Conservation (phyloP, 2,797 vertebrate genomes). For the Tadarida brasiliensis region DNA sequence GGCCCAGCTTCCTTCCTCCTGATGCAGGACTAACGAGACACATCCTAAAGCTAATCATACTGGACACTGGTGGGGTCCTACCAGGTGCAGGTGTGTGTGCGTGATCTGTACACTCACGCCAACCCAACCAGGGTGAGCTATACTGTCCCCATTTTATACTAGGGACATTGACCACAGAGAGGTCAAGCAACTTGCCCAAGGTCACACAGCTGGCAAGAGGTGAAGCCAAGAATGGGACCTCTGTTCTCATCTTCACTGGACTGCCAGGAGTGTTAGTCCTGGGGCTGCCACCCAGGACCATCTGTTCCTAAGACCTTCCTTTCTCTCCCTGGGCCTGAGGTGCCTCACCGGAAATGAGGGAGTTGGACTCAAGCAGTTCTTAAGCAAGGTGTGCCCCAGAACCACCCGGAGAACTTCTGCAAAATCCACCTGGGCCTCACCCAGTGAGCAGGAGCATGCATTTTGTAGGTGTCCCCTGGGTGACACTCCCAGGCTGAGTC, state of each 20-base stretch:
- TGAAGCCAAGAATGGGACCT: neutral
- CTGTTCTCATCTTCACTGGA: fast-evolving
- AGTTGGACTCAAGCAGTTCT: neutral
- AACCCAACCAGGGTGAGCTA: neutral
- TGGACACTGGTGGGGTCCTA: neutral
- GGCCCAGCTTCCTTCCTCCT: no score
- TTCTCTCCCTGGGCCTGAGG: neutral
- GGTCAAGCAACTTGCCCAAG: neutral
- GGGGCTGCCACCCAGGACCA: neutral
- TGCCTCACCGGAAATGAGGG: neutral
- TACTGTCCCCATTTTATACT: neutral
- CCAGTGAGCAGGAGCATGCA: fast-evolving
- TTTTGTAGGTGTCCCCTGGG: neutral
- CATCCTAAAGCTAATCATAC: neutral
- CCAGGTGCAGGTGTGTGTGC: fast-evolving
- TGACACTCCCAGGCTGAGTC: neutral
- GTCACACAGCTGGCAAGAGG: neutral
- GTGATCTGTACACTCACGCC: neutral
- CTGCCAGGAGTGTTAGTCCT: neutral
- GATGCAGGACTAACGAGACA: neutral
- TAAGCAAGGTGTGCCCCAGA: neutral
- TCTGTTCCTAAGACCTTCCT: neutral
- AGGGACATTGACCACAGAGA: neutral
- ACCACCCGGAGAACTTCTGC: fast-evolving
- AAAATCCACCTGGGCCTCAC: neutral